Evolutionary conservation across 2,888 invertebrate genomes (phyloP).

Genomic region (Drosophila paranaensis): DNA sequence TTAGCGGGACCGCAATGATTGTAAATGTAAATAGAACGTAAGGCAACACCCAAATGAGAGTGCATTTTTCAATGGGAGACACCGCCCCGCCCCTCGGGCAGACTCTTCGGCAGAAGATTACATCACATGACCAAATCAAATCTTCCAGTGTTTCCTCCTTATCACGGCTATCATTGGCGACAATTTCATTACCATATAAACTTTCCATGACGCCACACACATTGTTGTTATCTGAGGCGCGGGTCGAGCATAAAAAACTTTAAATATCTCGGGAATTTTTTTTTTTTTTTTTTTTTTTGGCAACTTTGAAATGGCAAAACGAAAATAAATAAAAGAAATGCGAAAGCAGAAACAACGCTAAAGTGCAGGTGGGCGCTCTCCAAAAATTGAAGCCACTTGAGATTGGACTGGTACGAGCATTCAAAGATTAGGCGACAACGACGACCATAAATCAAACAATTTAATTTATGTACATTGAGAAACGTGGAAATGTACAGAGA

Average conservation of each 20-base stretch:
- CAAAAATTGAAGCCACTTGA: slow-evolving; percentile 35
- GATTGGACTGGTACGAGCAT: slow-evolving; percentile 37
- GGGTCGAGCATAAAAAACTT: slow-evolving; percentile 42
- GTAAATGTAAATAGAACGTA: slow-evolving; percentile 25
- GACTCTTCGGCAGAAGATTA: slow-evolving; percentile 3
- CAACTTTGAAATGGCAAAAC: slow-evolving; percentile 3
- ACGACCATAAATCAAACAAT: slow-evolving; percentile 38
- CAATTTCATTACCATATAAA: slow-evolving; percentile 39
- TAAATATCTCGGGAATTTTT: slow-evolving; percentile 24
- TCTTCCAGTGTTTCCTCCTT: slow-evolving; percentile 8
- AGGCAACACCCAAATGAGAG: slow-evolving; percentile 13
- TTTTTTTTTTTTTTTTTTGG: slow-evolving; percentile 18
- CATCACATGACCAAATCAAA: slow-evolving; percentile 47
- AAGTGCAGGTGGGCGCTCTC: slow-evolving; percentile 26
- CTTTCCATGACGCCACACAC: slow-evolving; percentile 60
- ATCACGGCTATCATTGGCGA: slow-evolving; percentile 25
- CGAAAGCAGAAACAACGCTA: background rate
- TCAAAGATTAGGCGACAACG: slow-evolving; percentile 22
- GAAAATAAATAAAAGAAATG: background rate
- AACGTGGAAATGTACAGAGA: background rate
- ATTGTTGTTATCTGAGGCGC: slow-evolving; percentile 39
- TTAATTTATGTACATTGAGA: slow-evolving; percentile 8
- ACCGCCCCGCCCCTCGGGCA: too few species aligned
- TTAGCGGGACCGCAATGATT: slow-evolving; percentile 4
- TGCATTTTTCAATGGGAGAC: slow-evolving; percentile 1